phyloP scores from a whole-genome alignment of 2,113 vertebrate species.

The Rousettus leschenaultii region DNA sequence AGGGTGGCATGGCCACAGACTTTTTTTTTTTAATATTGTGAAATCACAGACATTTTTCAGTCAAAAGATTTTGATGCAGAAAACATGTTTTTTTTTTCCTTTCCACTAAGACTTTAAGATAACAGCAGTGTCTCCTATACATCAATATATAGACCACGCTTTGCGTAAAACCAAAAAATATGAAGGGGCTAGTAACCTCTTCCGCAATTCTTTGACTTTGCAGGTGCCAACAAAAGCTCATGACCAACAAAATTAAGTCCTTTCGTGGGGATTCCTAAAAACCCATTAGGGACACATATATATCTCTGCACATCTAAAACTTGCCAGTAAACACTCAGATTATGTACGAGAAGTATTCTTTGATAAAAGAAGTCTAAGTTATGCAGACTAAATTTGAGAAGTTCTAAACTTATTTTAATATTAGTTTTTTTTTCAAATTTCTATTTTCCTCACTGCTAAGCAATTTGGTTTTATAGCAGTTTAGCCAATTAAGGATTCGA shows the following conservation, averaged over 20 bases:
- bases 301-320: not conserved
- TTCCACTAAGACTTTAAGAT: not conserved
- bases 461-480: conserved; percentile 48
- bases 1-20: too few species aligned
- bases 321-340: not conserved
- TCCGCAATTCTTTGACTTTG: not conserved
- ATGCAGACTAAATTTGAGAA: not conserved
- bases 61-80: not conserved
- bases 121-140: not conserved
- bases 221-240: not conserved
- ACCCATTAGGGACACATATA: not conserved
- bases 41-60: not conserved
- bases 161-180: not conserved
- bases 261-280: not conserved
- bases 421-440: not conserved
- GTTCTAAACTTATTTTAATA: conserved; percentile 26
- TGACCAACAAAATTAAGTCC: not conserved
- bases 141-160: not conserved
- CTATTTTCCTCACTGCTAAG: not conserved
- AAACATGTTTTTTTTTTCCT: not conserved
- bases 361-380: conserved; percentile 6
- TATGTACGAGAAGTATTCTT: not conserved
- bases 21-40: not conserved
- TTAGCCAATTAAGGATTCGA: not conserved
- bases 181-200: not conserved